Conservation (phyloP, 2,888 invertebrate species). For the Habroteleia sp. region DNA sequence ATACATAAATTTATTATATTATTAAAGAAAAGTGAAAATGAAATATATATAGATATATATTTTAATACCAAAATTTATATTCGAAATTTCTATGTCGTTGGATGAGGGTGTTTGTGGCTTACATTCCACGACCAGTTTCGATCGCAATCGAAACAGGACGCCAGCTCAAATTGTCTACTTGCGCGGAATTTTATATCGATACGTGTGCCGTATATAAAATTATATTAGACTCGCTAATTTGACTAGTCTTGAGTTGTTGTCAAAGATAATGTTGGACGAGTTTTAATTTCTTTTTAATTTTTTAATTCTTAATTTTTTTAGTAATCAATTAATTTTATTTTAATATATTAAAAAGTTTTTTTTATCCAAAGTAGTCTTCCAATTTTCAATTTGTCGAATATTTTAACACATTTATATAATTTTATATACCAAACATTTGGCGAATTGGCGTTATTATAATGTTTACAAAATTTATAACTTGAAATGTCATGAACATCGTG, state of each 20-base stretch:
- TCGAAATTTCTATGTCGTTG: slow-evolving; percentile 80
- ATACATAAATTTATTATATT: slow-evolving; percentile 74
- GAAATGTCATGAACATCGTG: slow-evolving; percentile 41
- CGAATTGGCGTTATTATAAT: slow-evolving; percentile 25
- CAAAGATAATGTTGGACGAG: slow-evolving; percentile 27
- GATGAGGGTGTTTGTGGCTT: slow-evolving; percentile 77
- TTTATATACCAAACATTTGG: slow-evolving; percentile 29
- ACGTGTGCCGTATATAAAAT: slow-evolving; percentile 44
- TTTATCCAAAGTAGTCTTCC: slow-evolving; percentile 43
- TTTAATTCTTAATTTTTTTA: not conserved
- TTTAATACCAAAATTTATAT: slow-evolving; percentile 81
- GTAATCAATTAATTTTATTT: slow-evolving; percentile 10
- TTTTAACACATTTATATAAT: slow-evolving; percentile 34
- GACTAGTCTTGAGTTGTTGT: slow-evolving; percentile 48
- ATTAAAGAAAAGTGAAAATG: slow-evolving; percentile 64
- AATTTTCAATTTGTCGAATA: slow-evolving; percentile 28
- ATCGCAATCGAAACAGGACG: slow-evolving; percentile 40
- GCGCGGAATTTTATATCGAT: slow-evolving; percentile 48
- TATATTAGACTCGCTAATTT: slow-evolving; percentile 39
- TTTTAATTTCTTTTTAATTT: slow-evolving; percentile 5
- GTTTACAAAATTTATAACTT: slow-evolving; percentile 23
- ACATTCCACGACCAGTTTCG: slow-evolving; percentile 78
- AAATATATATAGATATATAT: slow-evolving; percentile 74
- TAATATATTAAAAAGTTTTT: slow-evolving; percentile 1
- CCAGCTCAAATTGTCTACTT: slow-evolving; percentile 63